phyloP scores from a whole-genome alignment of 2,888 invertebrate species.

The Micropterix aruncella region DNA sequence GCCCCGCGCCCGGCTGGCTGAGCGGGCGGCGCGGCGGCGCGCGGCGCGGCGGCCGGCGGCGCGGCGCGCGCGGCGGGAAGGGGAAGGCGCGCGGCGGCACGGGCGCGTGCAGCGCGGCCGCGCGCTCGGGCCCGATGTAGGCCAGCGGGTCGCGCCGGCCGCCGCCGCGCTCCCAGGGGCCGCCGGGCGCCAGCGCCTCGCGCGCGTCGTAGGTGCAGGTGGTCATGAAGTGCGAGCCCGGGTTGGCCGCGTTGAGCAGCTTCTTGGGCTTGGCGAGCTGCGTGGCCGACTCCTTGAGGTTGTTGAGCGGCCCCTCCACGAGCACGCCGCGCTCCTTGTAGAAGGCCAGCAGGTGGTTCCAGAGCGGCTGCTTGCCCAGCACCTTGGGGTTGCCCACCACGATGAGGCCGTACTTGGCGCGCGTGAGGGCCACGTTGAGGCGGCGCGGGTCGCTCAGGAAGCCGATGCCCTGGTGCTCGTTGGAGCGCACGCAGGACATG shows the following conservation, averaged over 20 bases:
- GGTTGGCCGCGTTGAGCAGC: slow-evolving; percentile 85
- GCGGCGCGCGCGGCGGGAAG: slow-evolving; percentile 58
- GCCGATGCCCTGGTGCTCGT: slow-evolving; percentile 97
- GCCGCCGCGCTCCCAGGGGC: slow-evolving; percentile 78
- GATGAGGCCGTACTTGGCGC: slow-evolving; percentile 95
- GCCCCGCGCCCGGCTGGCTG: slow-evolving; percentile 50
- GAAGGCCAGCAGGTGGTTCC: slow-evolving; percentile 95
- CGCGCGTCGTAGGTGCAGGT: slow-evolving; percentile 94
- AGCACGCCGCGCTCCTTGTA: slow-evolving; percentile 95
- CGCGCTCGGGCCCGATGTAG: slow-evolving; percentile 79
- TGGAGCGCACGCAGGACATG: slow-evolving; percentile 96
- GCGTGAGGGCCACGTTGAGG: slow-evolving; percentile 92
- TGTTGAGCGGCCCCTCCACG: slow-evolving; percentile 95
- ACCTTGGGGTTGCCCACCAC: slow-evolving; percentile 99
- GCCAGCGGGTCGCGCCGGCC: slow-evolving; percentile 82
- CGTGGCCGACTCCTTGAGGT: slow-evolving; percentile 91
- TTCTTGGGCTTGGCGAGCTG: slow-evolving; percentile 97
- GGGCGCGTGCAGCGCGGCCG: slow-evolving; percentile 62
- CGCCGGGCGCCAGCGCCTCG: slow-evolving; percentile 88
- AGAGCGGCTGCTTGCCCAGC: slow-evolving; percentile 91
- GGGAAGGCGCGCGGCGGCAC: slow-evolving; percentile 93
- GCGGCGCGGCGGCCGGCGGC: slow-evolving; percentile 44
- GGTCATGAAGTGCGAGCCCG: slow-evolving; percentile 95
- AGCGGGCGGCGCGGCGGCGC: slow-evolving; percentile 48
- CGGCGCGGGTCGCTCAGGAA: slow-evolving; percentile 96